Percentiles rank a stretch among this genome's conserved stretches.
These are phyloP conservation scores for Tamandua tetradactyla DNA, from an alignment of 2,797 vertebrate genomes.

Conservation along the genomic window DNA sequence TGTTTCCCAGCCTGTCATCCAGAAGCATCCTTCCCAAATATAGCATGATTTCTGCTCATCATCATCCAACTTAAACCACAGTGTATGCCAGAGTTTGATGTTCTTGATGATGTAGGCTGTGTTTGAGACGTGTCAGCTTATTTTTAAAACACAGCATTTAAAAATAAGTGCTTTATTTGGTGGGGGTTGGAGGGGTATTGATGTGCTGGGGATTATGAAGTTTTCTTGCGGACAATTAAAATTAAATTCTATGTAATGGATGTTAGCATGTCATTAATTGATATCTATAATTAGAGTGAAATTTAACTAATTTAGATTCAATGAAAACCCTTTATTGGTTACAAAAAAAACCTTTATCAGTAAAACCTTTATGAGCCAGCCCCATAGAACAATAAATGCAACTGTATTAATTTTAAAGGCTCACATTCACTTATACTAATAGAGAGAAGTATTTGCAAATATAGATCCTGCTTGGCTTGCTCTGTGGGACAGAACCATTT, in stretches of 20 bases:
- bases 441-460: neutral
- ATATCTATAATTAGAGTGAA: neutral
- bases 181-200: neutral
- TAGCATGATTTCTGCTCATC: neutral
- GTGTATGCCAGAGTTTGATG: neutral
- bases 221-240: conserved; percentile 34
- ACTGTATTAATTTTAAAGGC: neutral
- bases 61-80: neutral
- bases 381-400: neutral
- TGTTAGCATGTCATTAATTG: neutral
- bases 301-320: neutral
- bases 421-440: rapidly evolving
- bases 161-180: neutral
- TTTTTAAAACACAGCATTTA: conserved; percentile 15
- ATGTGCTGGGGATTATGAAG: neutral
- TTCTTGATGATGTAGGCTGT: neutral
- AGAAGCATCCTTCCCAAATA: neutral
- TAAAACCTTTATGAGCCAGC: neutral
- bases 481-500: neutral
- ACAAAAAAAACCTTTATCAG: neutral
- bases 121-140: neutral
- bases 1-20: neutral
- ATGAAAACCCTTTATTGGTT: neutral
- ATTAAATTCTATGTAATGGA: neutral
- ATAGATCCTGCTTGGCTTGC: neutral